Evolutionary conservation across 2,113 vertebrate genomes (phyloP), one percentile per base, ranked within the genome.

Genomic region (Scophthalmus maximus): DNA sequence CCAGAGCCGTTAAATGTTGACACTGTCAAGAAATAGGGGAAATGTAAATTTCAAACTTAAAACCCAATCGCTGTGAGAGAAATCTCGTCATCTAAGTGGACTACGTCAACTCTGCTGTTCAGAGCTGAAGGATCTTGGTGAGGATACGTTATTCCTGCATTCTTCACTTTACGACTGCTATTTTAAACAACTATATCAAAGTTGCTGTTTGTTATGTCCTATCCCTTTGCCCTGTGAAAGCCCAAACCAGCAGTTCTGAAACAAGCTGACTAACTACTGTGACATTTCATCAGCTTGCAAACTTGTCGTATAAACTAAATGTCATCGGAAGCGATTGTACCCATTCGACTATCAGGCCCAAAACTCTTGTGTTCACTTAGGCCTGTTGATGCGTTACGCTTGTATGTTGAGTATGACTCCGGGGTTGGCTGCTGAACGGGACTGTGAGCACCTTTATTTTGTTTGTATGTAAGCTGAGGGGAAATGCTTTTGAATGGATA

Each of bases 401-500:
- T n/a, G n/a, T n/a, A n/a, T n/a, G n/a, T 49, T 57, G 50, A n/a
- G 17, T 36, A 10, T 47, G 34, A 23, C 8, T 58, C 30, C 26
- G 40, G 67, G 56, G 5, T 32, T 56, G 25, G 66, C 49, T 59
- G 52, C 36, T 23, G 32, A 29, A 46, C 27, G 42, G 27, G 47
- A 71, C 60, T 40, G 2, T 64, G 36, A 73, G 56, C 42, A 38
- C 49, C 36, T 73, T 73, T 44, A 9, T 46, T n/a, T 63, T 22
- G 56, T 59, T 56, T 71, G 50, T 73, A 70, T 60, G 61, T 73
- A 65, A 42, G 62, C 70, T 62, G 9, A 63, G 34, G 63, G 78
- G 53, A 85, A 64, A 68, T 78, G 42, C 65, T 76, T 87, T 89
- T 88, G 72, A 76, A 81, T 26, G 22, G 11, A 51, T 51, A 83